Evolutionary conservation across 2,888 invertebrate genomes (phyloP).

Genomic region (Ommatoiulus sabulosus): DNA sequence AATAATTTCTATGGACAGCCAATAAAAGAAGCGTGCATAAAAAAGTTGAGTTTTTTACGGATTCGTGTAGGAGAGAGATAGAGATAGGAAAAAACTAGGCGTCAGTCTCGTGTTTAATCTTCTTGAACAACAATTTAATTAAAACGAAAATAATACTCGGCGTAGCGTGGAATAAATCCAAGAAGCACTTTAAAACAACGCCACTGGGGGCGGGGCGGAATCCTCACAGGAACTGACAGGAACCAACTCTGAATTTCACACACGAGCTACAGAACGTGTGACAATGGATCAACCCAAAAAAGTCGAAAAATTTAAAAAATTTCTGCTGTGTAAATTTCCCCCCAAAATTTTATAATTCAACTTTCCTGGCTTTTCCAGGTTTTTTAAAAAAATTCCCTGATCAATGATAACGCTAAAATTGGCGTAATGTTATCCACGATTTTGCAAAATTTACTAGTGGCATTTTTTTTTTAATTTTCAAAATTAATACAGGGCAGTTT

Average conservation of each 20-base stretch:
- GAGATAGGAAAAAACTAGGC: background rate
- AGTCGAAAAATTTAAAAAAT: no score
- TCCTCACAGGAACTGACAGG: background rate
- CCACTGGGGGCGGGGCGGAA: background rate
- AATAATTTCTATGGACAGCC: background rate
- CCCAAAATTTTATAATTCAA: no score
- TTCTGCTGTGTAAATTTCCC: no score
- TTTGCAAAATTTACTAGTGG: no score
- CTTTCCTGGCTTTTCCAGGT: no score
- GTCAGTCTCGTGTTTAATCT: constrained; percentile 36
- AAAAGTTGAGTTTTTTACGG: background rate
- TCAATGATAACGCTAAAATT: no score
- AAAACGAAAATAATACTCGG: constrained; percentile 7
- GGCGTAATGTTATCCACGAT: no score
- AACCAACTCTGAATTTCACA: no score
- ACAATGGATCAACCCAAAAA: background rate
- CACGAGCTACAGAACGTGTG: background rate
- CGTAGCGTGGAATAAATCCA: background rate
- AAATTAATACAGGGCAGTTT: no score
- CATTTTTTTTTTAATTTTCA: no score
- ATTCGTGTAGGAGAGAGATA: background rate
- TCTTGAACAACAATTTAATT: background rate
- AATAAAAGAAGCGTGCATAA: background rate
- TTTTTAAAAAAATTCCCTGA: no score
- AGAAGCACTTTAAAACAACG: background rate